Conservation (phyloP, 1,140 invertebrate species). For the Procambarus clarkii region DNA sequence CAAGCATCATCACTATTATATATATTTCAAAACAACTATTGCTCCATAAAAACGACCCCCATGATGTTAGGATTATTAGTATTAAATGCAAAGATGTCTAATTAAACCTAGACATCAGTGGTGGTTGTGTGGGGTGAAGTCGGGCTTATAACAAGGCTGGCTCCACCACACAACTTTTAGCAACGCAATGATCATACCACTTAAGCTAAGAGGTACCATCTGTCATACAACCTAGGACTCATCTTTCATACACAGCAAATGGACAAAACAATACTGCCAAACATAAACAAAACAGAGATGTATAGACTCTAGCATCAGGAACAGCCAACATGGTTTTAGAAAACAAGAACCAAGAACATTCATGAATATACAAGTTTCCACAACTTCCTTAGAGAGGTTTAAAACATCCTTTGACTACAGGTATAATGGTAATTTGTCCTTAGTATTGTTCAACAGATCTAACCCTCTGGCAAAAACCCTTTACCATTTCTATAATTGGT, state of each 20-base stretch:
- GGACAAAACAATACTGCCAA: constrained; percentile 73
- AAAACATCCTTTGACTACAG: constrained; percentile 71
- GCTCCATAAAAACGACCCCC: constrained; percentile 68
- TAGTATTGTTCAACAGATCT: constrained; percentile 73
- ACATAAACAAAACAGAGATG: constrained; percentile 73
- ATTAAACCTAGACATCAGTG: constrained; percentile 62
- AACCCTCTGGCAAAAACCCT: constrained; percentile 73
- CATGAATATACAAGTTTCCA: constrained; percentile 73
- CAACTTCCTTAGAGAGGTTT: constrained; percentile 72
- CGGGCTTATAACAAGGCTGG: constrained; percentile 64
- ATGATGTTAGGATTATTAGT: constrained; percentile 70
- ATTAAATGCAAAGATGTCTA: constrained; percentile 70
- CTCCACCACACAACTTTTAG: constrained; percentile 64
- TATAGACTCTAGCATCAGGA: constrained; percentile 72
- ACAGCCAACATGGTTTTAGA: constrained; percentile 73
- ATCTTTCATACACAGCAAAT: constrained; percentile 71
- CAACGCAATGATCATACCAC: constrained; percentile 68
- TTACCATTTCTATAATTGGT: constrained; percentile 73
- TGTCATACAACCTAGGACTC: constrained; percentile 68
- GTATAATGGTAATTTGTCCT: constrained; percentile 72
- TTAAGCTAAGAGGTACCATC: constrained; percentile 69
- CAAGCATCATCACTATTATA: constrained; percentile 71
- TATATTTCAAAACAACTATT: constrained; percentile 71
- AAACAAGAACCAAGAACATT: constrained; percentile 73
- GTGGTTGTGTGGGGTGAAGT: constrained; percentile 64